Evolutionary conservation across 2,888 invertebrate species (phyloP).

Genomic region (Amiota communis): DNA sequence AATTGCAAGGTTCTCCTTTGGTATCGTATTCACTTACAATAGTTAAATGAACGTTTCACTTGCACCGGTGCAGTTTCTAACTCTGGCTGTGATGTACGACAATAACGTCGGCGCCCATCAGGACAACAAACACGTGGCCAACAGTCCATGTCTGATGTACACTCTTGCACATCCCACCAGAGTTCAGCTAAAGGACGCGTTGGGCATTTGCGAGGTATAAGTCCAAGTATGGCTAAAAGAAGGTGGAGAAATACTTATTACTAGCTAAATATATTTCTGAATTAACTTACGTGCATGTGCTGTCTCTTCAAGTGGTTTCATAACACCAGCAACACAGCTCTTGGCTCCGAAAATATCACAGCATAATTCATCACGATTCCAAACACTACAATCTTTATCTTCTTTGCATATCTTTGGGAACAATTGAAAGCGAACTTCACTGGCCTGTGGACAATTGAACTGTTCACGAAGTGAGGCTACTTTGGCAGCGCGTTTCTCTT

Average conservation of each 20-base stretch:
- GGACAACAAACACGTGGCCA: slow-evolving; percentile 85
- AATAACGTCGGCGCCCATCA: slow-evolving; percentile 80
- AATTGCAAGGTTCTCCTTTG: background rate
- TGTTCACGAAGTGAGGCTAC: slow-evolving; percentile 55
- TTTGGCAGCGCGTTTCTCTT: slow-evolving; percentile 56
- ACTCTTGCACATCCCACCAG: slow-evolving; percentile 81
- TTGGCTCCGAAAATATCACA: slow-evolving; percentile 73
- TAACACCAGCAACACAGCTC: slow-evolving; percentile 78
- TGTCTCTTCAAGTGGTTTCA: slow-evolving; percentile 75
- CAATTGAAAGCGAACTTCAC: slow-evolving; percentile 72
- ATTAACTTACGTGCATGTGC: slow-evolving; percentile 65
- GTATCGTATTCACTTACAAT: slow-evolving; percentile 76
- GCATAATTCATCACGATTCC: slow-evolving; percentile 70
- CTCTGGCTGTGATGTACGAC: slow-evolving; percentile 81
- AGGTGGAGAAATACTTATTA: background rate
- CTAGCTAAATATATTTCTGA: too few relatives aligned
- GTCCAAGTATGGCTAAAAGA: slow-evolving; percentile 78
- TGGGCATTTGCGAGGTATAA: slow-evolving; percentile 82
- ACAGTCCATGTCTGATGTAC: slow-evolving; percentile 81
- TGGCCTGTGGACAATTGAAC: slow-evolving; percentile 73
- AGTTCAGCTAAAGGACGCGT: slow-evolving; percentile 80
- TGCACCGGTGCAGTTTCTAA: slow-evolving; percentile 78
- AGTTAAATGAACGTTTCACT: slow-evolving; percentile 78
- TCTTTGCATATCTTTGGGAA: slow-evolving; percentile 71
- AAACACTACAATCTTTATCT: slow-evolving; percentile 68